Percentiles rank a stretch among this genome's conserved stretches.
These are phyloP conservation scores for Dunckerocampus dactyliophorus DNA, from an alignment of 2,113 vertebrate species.

Conservation along the genomic window DNA sequence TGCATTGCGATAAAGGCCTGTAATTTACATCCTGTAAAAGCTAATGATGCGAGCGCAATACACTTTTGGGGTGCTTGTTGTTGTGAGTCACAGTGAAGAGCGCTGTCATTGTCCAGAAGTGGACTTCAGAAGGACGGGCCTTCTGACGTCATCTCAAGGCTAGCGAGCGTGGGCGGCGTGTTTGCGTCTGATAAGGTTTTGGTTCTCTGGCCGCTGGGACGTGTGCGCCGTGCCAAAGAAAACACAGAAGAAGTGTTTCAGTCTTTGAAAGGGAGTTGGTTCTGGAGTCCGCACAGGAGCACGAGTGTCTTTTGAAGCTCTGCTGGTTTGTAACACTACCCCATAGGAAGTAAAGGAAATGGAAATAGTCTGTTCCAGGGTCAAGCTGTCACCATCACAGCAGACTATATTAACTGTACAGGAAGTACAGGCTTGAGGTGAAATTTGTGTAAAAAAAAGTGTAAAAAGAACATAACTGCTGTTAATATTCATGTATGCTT, in stretches of 20 bases:
- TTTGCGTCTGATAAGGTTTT: conserved; percentile 64
- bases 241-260: conserved; percentile 55
- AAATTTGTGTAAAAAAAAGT: too few species aligned
- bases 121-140: conserved; percentile 44
- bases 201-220: conserved; percentile 50
- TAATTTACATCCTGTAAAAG: conserved; percentile 29
- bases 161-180: conserved; percentile 55
- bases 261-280: conserved; percentile 52
- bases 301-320: conserved; percentile 10
- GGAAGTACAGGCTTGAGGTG: too few species aligned
- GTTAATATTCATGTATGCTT: too few species aligned
- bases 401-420: background rate
- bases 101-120: conserved; percentile 33
- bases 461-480: too few species aligned
- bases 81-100: conserved; percentile 42
- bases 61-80: conserved; percentile 3
- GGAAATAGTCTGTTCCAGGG: background rate
- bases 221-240: conserved; percentile 50
- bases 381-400: background rate
- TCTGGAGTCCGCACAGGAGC: conserved; percentile 27
- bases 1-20: conserved; percentile 11
- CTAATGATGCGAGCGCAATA: conserved; percentile 29
- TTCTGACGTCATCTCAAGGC: conserved; percentile 52
- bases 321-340: too few species aligned
- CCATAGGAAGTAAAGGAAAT: background rate